Evolutionary conservation across 2,113 vertebrate species (phyloP).

Genomic region (Balaeniceps rex): DNA sequence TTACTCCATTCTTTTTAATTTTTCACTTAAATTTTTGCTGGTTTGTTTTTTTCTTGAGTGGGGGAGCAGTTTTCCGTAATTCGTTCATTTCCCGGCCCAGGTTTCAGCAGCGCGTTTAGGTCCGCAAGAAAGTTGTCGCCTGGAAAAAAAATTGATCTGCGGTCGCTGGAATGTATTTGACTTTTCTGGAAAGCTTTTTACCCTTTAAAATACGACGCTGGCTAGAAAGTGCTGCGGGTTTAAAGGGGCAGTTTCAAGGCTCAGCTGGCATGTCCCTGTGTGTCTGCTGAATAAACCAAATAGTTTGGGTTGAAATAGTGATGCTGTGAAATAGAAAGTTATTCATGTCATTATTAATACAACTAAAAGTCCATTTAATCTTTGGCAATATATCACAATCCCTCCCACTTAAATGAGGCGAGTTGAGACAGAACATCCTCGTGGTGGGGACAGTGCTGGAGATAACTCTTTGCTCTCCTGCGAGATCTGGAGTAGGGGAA

Average conservation of each 20-base stretch:
- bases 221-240: neutral
- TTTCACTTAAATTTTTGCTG: no score
- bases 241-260: neutral
- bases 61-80: neutral
- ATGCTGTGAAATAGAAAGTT: neutral
- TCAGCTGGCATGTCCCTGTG: neutral
- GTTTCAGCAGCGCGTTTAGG: neutral
- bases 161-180: neutral
- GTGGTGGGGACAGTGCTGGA: neutral
- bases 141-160: neutral
- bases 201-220: neutral
- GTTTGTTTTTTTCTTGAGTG: no score
- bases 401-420: neutral
- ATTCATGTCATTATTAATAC: neutral
- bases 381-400: neutral
- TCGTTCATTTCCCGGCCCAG: neutral
- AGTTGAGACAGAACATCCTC: neutral
- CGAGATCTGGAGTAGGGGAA: neutral
- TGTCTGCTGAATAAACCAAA: neutral
- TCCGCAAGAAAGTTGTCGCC: neutral
- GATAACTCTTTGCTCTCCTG: rapidly evolving
- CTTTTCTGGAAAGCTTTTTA: slow-evolving; percentile 18
- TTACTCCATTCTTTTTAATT: no score
- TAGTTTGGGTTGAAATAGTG: neutral
- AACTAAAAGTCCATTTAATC: neutral